A percentile compares a stretch with the other conserved stretches of the same genome.
These are phyloP conservation scores for Prionailurus viverrinus DNA, from an alignment of 2,113 vertebrate genomes.

Conservation along the genomic window DNA sequence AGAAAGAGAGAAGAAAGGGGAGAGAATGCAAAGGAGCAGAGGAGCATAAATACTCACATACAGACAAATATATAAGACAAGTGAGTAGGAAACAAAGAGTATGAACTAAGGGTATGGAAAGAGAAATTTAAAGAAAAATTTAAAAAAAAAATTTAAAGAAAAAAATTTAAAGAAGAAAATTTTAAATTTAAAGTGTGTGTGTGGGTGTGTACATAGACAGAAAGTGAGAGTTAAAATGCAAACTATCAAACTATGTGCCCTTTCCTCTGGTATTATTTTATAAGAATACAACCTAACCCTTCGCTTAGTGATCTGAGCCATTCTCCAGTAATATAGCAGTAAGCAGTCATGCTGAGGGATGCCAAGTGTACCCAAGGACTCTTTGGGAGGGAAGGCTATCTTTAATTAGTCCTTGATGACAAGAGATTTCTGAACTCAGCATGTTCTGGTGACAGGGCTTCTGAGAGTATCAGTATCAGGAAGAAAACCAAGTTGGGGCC, in stretches of 20 bases:
- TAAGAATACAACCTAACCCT: neutral
- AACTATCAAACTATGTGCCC: neutral
- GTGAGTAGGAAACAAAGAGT: neutral
- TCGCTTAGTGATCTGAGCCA: neutral
- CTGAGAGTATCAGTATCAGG: neutral
- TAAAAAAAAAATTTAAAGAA: neutral
- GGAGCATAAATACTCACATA: neutral
- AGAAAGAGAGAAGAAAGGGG: neutral
- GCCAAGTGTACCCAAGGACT: neutral
- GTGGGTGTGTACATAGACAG: neutral
- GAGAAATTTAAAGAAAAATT: neutral
- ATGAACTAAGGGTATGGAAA: neutral
- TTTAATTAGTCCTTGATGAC: neutral
- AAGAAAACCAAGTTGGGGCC: neutral
- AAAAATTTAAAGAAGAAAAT: neutral
- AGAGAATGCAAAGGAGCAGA: constrained; percentile 17
- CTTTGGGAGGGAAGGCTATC: neutral
- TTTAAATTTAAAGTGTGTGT: too few relatives aligned
- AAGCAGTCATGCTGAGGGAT: neutral
- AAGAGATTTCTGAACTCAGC: constrained; percentile 27
- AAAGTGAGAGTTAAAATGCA: constrained; percentile 15
- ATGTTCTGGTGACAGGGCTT: neutral
- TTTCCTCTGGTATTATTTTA: neutral
- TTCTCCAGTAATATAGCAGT: neutral
- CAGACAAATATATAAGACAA: constrained; percentile 28